phyloP scores from a whole-genome alignment of 2,888 invertebrate genomes.

The Noctua janthina region DNA sequence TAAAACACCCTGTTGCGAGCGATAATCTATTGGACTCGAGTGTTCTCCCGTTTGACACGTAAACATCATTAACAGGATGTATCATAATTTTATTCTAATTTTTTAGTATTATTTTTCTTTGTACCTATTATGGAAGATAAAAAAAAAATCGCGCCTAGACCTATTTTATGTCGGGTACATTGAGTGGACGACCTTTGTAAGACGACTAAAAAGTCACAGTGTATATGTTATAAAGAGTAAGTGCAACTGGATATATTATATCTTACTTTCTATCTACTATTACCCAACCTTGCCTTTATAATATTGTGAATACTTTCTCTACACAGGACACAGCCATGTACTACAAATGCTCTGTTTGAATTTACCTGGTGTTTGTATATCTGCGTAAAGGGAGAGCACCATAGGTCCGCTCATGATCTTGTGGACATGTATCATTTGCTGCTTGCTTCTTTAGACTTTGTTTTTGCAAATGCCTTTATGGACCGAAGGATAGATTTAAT shows the following conservation, averaged over 20 bases:
- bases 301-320: neutral
- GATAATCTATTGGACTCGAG: too few species aligned
- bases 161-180: too few species aligned
- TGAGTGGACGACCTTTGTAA: too few species aligned
- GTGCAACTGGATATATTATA: neutral
- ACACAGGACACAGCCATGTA: conserved; percentile 93
- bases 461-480: conserved; percentile 96
- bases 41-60: too few species aligned
- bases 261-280: neutral
- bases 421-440: conserved; percentile 98
- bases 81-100: too few species aligned
- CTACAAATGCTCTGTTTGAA: conserved; percentile 95
- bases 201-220: too few species aligned
- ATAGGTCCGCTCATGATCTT: conserved; percentile 96
- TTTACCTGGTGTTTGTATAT: conserved; percentile 98
- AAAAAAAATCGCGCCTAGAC: too few species aligned
- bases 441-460: conserved; percentile 96
- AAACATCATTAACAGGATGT: too few species aligned
- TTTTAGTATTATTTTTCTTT: too few species aligned
- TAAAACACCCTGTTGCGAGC: too few species aligned
- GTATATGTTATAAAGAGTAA: neutral
- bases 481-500: conserved; percentile 95
- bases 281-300: neutral
- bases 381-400: conserved; percentile 96
- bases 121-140: too few species aligned